These are phyloP conservation scores for Papilio elwesi DNA, from an alignment of 2,888 invertebrate genomes.

Conservation along the genomic window DNA sequence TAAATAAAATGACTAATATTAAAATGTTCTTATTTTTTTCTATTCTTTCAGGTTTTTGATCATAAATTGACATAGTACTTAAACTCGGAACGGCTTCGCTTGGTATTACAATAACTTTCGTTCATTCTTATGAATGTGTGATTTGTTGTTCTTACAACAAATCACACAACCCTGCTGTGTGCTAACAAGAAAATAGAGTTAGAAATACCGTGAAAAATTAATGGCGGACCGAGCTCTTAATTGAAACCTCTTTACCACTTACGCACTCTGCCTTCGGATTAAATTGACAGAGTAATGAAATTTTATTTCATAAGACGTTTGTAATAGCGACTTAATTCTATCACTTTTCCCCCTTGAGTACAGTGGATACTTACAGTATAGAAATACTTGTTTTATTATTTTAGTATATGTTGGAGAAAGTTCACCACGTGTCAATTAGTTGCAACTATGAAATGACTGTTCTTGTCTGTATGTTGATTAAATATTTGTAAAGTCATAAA, in stretches of 20 bases:
- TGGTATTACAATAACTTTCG: not conserved
- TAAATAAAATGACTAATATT: not conserved
- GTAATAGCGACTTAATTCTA: conserved; percentile 30
- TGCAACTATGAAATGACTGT: not conserved
- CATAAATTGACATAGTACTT: too few species aligned
- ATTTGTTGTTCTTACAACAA: too few species aligned
- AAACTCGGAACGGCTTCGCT: too few species aligned
- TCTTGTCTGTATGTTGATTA: not conserved
- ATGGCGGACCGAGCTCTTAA: conserved; percentile 51
- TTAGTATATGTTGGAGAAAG: not conserved
- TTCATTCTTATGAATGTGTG: not conserved
- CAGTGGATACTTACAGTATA: not conserved
- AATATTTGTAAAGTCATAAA: not conserved
- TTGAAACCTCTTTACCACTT: conserved; percentile 59
- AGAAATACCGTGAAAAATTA: conserved; percentile 46
- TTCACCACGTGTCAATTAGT: too few species aligned
- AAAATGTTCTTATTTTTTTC: not conserved
- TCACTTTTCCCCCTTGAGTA: not conserved
- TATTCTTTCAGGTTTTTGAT: not conserved
- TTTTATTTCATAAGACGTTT: conserved; percentile 35
- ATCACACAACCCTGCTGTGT: not conserved
- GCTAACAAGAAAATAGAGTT: conserved; percentile 50
- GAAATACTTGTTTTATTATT: not conserved
- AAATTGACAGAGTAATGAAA: conserved; percentile 42
- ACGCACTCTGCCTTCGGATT: conserved; percentile 48